Evolutionary conservation across 2,113 vertebrate genomes (phyloP).

Genomic region (Ammodytes marinus): DNA sequence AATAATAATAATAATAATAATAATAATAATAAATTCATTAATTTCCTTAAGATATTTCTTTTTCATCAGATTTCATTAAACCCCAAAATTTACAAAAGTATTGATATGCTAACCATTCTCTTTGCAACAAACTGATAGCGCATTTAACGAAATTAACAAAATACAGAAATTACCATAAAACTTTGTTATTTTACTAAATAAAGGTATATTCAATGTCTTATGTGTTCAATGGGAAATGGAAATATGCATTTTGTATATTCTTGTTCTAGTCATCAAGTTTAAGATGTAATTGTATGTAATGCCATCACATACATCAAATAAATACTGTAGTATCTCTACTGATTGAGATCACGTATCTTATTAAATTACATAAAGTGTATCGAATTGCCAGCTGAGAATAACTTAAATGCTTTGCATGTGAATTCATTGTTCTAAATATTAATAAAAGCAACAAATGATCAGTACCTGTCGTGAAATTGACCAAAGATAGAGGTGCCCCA

Average conservation of each 20-base stretch:
- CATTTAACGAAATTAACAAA: neutral
- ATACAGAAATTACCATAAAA: neutral
- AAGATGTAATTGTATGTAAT: neutral
- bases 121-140: neutral
- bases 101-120: neutral
- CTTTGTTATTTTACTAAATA: neutral
- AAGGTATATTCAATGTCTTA: neutral
- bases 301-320: no score
- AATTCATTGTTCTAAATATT: neutral
- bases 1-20: neutral
- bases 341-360: no score
- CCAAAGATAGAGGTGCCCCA: slow-evolving; percentile 85
- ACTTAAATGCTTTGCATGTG: neutral
- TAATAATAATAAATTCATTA: no score
- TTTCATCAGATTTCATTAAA: neutral
- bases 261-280: neutral
- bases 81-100: neutral
- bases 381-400: neutral
- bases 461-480: slow-evolving; percentile 90
- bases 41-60: neutral
- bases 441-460: slow-evolving; percentile 12
- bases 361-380: neutral
- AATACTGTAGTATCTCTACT: no score
- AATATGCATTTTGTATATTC: neutral
- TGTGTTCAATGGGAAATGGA: neutral